Evolutionary conservation across 2,888 invertebrate species (phyloP).

Genomic region (Metacarcinus magister): DNA sequence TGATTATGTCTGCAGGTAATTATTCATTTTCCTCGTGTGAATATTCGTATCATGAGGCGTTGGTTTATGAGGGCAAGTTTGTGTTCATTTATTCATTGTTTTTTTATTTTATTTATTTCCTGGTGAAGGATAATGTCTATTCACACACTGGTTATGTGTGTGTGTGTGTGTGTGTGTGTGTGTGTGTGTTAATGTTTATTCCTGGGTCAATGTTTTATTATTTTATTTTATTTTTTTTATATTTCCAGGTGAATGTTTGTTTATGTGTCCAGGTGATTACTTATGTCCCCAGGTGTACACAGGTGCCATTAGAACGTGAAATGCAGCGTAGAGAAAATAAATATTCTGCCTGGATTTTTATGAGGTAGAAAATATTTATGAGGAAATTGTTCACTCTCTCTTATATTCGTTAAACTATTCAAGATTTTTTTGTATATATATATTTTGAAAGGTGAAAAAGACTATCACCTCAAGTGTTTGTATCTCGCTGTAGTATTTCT

Average conservation of each 20-base stretch:
- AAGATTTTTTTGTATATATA: background rate
- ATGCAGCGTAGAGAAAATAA: background rate
- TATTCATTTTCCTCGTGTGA: background rate
- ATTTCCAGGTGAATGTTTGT: background rate
- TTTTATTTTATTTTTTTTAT: too few relatives aligned
- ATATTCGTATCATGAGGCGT: background rate
- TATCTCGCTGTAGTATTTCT: too few relatives aligned
- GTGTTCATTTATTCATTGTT: background rate
- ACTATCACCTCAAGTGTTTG: background rate
- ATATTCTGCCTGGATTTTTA: background rate
- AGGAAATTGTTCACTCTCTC: background rate
- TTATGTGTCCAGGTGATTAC: background rate
- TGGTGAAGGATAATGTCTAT: too few relatives aligned
- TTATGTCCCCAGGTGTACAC: background rate
- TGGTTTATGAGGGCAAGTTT: background rate
- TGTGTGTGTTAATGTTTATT: too few relatives aligned
- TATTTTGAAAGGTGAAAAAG: background rate
- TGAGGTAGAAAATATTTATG: conserved; percentile 36
- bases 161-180: too few relatives aligned
- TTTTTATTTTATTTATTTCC: too few relatives aligned
- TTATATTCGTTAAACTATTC: too few relatives aligned
- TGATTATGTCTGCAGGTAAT: background rate
- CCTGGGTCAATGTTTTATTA: too few relatives aligned
- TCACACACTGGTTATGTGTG: too few relatives aligned
- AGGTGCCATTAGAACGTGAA: background rate